Evolutionary conservation across 2,113 vertebrate genomes (phyloP).

Genomic region (Rousettus leschenaultii): DNA sequence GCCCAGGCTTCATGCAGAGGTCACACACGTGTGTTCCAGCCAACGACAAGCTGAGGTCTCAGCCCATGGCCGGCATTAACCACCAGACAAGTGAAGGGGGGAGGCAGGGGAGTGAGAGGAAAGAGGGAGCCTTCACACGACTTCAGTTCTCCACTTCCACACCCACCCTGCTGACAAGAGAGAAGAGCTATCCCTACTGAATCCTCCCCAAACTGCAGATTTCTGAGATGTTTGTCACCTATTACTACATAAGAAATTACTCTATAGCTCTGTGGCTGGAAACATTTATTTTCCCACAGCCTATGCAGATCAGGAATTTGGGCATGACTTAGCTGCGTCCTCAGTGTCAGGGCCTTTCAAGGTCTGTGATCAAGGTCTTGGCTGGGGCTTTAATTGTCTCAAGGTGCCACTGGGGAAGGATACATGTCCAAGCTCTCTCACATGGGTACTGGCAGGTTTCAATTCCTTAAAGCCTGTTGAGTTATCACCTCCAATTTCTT

Average conservation of each 20-base stretch:
- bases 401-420: background rate
- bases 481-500: background rate
- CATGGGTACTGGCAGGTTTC: background rate
- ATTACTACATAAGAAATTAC: background rate
- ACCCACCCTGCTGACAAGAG: background rate
- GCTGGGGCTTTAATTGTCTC: background rate
- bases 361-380: no score
- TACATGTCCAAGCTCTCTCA: background rate
- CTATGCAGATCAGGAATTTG: background rate
- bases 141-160: background rate
- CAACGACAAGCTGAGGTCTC: background rate
- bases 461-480: background rate
- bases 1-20: background rate
- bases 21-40: background rate
- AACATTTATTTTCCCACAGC: background rate
- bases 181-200: fast-evolving
- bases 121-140: background rate
- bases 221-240: background rate
- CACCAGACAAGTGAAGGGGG: background rate
- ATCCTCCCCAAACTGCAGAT: background rate
- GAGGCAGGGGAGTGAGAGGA: background rate
- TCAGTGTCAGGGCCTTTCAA: background rate
- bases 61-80: background rate
- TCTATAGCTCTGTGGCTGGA: background rate
- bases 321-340: background rate